Evolutionary conservation across 2,888 invertebrate species (phyloP), one percentile per base, ranked within the genome.

Genomic region (Nomada hirtipes): DNA sequence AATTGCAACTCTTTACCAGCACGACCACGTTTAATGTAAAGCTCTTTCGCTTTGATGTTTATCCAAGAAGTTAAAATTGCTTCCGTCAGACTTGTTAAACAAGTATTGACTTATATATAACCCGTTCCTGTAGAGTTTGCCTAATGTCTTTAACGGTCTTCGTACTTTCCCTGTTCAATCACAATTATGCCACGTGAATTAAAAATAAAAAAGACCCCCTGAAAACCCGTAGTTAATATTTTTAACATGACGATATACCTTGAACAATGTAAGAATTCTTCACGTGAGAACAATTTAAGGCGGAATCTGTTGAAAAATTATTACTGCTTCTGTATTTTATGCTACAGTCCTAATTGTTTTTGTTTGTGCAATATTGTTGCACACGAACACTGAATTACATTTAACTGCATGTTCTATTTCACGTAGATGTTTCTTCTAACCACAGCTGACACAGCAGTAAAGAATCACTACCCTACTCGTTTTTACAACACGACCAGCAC

Each of bases 41-140:
- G 61, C 11, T 15, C n/a, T 29, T 20, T 4, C 53, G 20, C 70
- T 61, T 61, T 53, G 70, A 75, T 53, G 52, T 55, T 53, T 44
- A 26, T 9, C 20, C 53, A 44, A 13, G 52, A 52, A 61, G 52
- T 75, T 75, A 20, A 53, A 70, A 75, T 70, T 61, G 29, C 75
- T 61, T 44, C 26, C 53, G 2, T 26, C n/a, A n/a, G 52, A 26
- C 52, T 53, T 29, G 47, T 50, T n/a, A 20, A 26, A 29, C 15
- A 29, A 70, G 29, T n/a, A 50, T 70, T 50, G 60, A 60, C 50
- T 26, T 70, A 61, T 52, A 61, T 20, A 44, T 15, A 57, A 44
- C 44, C 29, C 20, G 60, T 70, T 63, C 53, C 53, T 50, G 15
- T 42, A 50, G 61, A 44, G n/a, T 61, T 53, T 53, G 60, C 44